These are phyloP conservation scores for Bhutanitis thaidina DNA, from an alignment of 2,888 invertebrate species.

Conservation along the genomic window DNA sequence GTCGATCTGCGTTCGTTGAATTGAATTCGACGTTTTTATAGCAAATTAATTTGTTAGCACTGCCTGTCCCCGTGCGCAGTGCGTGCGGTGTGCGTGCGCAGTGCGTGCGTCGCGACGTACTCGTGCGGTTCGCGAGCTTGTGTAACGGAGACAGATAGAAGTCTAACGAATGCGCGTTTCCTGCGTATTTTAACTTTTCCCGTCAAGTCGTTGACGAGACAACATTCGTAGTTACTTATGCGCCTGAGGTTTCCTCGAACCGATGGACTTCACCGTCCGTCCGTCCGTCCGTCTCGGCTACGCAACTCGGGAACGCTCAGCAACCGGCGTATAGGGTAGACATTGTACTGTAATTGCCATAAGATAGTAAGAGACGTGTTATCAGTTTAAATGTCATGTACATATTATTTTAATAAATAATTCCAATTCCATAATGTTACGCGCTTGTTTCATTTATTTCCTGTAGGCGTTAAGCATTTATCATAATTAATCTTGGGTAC, in stretches of 20 bases:
- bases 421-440: conserved; percentile 54
- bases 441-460: conserved; percentile 25
- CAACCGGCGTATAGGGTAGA: conserved; percentile 19
- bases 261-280: no score
- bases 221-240: no score
- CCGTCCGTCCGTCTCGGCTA: neutral
- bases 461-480: no score
- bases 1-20: neutral
- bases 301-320: neutral
- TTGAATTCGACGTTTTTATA: neutral
- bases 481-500: no score
- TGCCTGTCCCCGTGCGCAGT: neutral
- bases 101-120: neutral
- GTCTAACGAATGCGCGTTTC: no score
- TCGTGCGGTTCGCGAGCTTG: neutral
- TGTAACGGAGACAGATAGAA: neutral
- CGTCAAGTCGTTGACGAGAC: neutral
- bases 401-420: conserved; percentile 61
- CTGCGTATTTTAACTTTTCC: neutral
- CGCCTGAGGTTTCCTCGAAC: no score
- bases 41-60: neutral
- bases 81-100: neutral
- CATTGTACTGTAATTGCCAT: conserved; percentile 44
- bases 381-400: conserved; percentile 43
- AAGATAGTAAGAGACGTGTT: conserved; percentile 43